Percentiles rank a stretch among this genome's conserved stretches.
These are phyloP conservation scores for Trachurus trachurus DNA, from an alignment of 2,797 vertebrate species.

Conservation along the genomic window DNA sequence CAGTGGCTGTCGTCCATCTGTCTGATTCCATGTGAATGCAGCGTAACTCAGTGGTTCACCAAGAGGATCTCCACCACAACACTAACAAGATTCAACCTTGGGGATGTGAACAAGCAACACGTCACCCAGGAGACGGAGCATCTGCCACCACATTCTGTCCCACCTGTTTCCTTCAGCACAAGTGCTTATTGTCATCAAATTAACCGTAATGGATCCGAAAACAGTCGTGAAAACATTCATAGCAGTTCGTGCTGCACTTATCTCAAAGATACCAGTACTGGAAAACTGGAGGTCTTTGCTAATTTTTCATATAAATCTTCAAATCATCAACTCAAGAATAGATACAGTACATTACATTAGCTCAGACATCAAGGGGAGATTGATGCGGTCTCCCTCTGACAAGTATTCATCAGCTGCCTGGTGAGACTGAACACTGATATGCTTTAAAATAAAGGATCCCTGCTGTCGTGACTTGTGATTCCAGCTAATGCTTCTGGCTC, in stretches of 20 bases:
- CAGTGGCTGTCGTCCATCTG: no score
- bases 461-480: slow-evolving; percentile 15
- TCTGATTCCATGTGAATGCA: no score
- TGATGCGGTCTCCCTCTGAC: slow-evolving; percentile 4
- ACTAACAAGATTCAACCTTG: no score
- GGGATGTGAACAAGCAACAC: no score
- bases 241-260: background rate
- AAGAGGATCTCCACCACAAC: no score
- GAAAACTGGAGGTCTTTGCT: background rate
- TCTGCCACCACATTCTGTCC: background rate
- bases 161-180: background rate
- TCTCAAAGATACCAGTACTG: background rate
- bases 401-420: slow-evolving; percentile 24
- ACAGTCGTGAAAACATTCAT: background rate
- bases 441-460: slow-evolving; percentile 22
- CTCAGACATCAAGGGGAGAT: slow-evolving; percentile 10
- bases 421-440: slow-evolving; percentile 23
- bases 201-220: background rate
- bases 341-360: slow-evolving; percentile 37
- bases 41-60: no score
- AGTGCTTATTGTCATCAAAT: slow-evolving; percentile 1
- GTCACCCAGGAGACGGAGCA: no score
- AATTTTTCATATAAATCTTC: background rate
- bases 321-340: slow-evolving; percentile 7
- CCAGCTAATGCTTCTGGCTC: slow-evolving; percentile 43